Evolutionary conservation across 2,113 vertebrate genomes (phyloP).

Genomic region (Capricornis sumatraensis): DNA sequence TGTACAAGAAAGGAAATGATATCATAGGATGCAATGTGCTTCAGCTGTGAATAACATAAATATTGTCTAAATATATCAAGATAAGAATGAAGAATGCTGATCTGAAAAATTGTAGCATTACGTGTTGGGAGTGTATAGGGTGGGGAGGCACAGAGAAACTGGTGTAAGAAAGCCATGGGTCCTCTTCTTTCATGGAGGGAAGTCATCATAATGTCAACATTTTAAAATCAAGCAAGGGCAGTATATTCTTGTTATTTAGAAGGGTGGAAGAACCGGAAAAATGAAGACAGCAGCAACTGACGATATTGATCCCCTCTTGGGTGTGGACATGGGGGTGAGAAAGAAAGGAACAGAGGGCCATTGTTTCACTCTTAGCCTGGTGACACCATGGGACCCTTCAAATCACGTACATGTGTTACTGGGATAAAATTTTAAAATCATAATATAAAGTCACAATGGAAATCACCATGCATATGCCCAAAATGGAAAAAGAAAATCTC

Average conservation of each 20-base stretch:
- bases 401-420: not conserved
- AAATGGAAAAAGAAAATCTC: not conserved
- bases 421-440: not conserved
- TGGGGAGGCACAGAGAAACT: not conserved
- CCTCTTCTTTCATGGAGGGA: not conserved
- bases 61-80: not conserved
- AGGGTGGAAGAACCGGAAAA: not conserved
- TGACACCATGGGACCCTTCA: not conserved
- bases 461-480: not conserved
- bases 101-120: not conserved
- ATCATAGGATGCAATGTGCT: not conserved
- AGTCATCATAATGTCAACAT: not conserved
- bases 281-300: not conserved
- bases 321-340: not conserved
- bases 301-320: not conserved
- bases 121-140: not conserved
- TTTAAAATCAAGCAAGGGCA: not conserved
- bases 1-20: not conserved
- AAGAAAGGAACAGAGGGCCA: too few relatives aligned
- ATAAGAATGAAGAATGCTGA: not conserved
- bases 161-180: not conserved
- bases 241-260: not conserved
- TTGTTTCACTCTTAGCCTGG: not conserved
- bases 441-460: not conserved
- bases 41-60: not conserved